phyloP scores from a whole-genome alignment of 2,113 vertebrate species.

The Dasyurus viverrinus region DNA sequence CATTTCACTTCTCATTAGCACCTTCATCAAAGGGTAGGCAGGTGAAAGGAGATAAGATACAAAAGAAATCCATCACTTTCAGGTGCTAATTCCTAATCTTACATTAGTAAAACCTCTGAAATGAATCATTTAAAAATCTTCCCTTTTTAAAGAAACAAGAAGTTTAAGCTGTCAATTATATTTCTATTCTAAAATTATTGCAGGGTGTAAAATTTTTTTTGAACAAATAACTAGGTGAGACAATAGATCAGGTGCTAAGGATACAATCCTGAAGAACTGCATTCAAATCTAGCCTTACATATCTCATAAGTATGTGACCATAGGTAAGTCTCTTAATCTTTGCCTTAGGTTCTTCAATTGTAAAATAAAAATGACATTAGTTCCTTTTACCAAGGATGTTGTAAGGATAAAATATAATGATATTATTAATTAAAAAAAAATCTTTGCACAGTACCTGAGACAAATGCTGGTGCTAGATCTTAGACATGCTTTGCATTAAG shows the following conservation, averaged over 20 bases:
- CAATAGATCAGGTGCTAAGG: background rate
- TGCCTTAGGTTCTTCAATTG: background rate
- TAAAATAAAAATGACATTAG: background rate
- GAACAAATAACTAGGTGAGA: background rate
- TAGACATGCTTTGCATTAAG: background rate
- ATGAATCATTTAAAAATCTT: slow-evolving; percentile 31
- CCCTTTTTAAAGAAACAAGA: slow-evolving; percentile 26
- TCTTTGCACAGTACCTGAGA: background rate
- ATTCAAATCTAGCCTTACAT: background rate
- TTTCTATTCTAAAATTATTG: slow-evolving; percentile 40
- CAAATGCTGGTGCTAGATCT: background rate
- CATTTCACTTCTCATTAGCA: slow-evolving; percentile 59
- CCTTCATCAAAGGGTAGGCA: slow-evolving; percentile 49
- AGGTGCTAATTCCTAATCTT: slow-evolving; percentile 59
- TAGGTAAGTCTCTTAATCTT: background rate
- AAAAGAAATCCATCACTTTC: slow-evolving; percentile 61
- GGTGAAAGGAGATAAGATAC: slow-evolving; percentile 29
- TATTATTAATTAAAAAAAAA: background rate
- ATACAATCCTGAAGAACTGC: background rate
- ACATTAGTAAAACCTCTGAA: slow-evolving; percentile 60
- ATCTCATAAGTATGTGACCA: background rate
- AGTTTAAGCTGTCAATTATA: slow-evolving; percentile 16
- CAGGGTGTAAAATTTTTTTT: background rate
- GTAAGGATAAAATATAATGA: background rate
- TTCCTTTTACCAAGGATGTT: background rate